phyloP scores from a whole-genome alignment of 2,888 invertebrate genomes.

The Epiblema foenella region DNA sequence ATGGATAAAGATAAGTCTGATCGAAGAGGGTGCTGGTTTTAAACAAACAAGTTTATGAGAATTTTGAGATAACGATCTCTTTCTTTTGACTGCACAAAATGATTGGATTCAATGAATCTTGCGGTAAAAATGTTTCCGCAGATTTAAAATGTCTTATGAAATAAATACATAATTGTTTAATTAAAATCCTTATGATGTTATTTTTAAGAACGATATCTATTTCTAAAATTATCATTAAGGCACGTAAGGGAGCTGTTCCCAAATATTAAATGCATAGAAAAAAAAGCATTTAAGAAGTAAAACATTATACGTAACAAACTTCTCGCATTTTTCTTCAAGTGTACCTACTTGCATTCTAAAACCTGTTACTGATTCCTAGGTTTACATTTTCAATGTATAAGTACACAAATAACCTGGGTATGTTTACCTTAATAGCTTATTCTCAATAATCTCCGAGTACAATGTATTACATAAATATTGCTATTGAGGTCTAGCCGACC shows the following conservation, averaged over 20 bases:
- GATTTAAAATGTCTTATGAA: too few species aligned
- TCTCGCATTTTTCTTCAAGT: background rate
- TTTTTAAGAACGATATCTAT: too few species aligned
- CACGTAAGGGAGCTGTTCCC: too few species aligned
- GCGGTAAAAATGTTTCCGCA: background rate
- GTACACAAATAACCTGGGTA: constrained; percentile 35
- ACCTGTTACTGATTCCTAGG: background rate
- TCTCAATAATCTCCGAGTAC: constrained; percentile 72
- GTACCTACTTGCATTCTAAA: background rate
- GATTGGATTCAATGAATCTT: constrained; percentile 1
- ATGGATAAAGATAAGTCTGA: constrained; percentile 45
- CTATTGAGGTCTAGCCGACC: constrained; percentile 68
- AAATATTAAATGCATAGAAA: too few species aligned
- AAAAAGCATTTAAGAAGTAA: background rate
- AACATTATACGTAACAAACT: background rate
- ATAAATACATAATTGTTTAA: too few species aligned
- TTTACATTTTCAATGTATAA: background rate
- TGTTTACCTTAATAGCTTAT: constrained; percentile 65
- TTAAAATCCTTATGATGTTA: too few species aligned
- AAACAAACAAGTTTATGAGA: constrained; percentile 30
- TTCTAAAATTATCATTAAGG: too few species aligned
- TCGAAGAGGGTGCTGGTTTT: constrained; percentile 11
- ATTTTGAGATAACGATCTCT: constrained; percentile 7
- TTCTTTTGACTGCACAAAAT: background rate
- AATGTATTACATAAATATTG: constrained; percentile 83